phyloP scores from a whole-genome alignment of 1,140 invertebrate species.

The Procambarus clarkii region DNA sequence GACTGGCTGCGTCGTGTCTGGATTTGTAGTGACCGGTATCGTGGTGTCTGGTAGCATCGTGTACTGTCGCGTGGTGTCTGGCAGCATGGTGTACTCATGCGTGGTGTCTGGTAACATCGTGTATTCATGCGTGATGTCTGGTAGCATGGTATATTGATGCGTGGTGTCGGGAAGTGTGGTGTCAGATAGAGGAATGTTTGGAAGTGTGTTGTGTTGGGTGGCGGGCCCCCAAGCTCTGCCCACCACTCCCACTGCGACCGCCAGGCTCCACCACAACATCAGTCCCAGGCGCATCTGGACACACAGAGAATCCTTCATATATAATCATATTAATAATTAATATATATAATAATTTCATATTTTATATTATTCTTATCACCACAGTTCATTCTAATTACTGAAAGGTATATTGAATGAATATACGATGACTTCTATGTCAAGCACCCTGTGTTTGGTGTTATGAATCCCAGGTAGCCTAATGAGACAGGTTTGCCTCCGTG shows the following conservation, averaged over 20 bases:
- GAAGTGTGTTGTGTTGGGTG: background rate
- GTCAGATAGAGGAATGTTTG: background rate
- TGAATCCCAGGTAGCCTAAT: no score
- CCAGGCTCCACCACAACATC: conserved; percentile 5
- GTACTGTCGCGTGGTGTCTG: background rate
- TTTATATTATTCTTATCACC: no score
- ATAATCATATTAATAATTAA: no score
- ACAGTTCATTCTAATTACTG: no score
- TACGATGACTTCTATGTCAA: no score
- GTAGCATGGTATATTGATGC: background rate
- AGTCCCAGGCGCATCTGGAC: conserved; percentile 59
- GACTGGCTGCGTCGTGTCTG: background rate
- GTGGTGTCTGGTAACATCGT: background rate
- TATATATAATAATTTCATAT: no score
- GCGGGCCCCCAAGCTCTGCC: background rate
- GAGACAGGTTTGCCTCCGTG: no score
- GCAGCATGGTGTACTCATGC: background rate
- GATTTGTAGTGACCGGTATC: background rate
- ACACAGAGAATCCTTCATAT: no score
- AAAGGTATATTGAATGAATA: no score
- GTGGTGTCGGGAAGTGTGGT: background rate
- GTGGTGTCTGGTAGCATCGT: background rate
- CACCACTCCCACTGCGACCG: conserved; percentile 11
- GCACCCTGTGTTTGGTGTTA: no score
- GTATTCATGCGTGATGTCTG: background rate